These are phyloP conservation scores for Heterotilapia buettikoferi DNA, from an alignment of 2,113 vertebrate species.

Conservation along the genomic window DNA sequence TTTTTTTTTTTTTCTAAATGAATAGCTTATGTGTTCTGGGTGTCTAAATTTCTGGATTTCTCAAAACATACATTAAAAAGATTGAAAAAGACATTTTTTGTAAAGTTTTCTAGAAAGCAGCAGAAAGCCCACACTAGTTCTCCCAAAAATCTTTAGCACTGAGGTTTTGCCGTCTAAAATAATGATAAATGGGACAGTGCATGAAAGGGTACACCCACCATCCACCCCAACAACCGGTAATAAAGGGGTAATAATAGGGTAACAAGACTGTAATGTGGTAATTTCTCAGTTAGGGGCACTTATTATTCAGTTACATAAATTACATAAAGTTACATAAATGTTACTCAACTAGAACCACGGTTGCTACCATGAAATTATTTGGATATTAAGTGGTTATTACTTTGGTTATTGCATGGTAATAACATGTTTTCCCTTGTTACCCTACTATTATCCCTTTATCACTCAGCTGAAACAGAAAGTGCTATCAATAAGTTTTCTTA, in stretches of 20 bases:
- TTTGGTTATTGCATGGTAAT: neutral
- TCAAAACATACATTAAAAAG: neutral
- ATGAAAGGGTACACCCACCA: neutral
- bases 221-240: neutral
- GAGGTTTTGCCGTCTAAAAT: rapidly evolving
- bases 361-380: neutral
- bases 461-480: neutral
- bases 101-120: neutral
- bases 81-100: neutral
- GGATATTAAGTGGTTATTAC: neutral
- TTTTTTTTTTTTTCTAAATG: neutral
- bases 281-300: neutral
- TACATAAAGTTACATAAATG: neutral
- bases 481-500: neutral
- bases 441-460: neutral
- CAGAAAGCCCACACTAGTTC: neutral
- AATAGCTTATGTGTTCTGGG: neutral
- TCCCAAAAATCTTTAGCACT: neutral
- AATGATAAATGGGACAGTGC: neutral
- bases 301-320: neutral
- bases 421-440: neutral
- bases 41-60: neutral
- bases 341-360: neutral
- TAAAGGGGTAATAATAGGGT: neutral
- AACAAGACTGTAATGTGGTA: neutral